Base-by-base conservation (phyloP, 2,113 vertebrate genomes). In the Apteryx mantelli region DNA sequence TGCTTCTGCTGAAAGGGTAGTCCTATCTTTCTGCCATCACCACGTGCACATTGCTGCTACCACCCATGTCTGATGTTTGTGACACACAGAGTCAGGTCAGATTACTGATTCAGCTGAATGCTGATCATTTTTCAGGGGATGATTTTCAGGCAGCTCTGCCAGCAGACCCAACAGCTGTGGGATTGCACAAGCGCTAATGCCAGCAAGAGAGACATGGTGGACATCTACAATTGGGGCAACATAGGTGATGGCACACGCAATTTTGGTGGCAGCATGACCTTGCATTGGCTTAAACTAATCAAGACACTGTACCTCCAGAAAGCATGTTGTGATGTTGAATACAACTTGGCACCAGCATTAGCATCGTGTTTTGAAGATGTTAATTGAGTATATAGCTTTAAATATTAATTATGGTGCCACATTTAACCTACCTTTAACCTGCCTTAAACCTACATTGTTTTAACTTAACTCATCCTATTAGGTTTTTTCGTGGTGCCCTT, bases 91-190 rank as follows among this genome's bases (percentile, higher is more conserved):
- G 12, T 14, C 28, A 66, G 40, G 9, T 61, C 65, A 82, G 4
- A 4, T 90, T 70, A 70, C 26, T 26, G n/a, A 60, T n/a, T 81
- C 32, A 87, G 34, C 26, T 69, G 69, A 73, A 69, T n/a, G 5
- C 14, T 71, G 22, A 21, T 5, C 4, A 40, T 13, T 44, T 50
- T 24, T 0, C 0, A n/a, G 24, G 32, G 24, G 4, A 20, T 60
- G 13, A 32, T 83, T 68, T 91, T 52, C 55, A 73, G 44, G 61
- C 44, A 87, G 32, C 69, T 75, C 16, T 85, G 56, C 55, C 78
- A 89, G 34, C 19, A 58, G 40, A 48, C 71, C 25, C 34, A 42
- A 48, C n/a, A 71, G 28, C 22, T 76, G 26, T 69, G 42, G 84
- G 81, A 7, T 6, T 71, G 50, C 22, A 8, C 63, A 70, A 66